A percentile compares a stretch with the other conserved stretches of the same genome.
These are phyloP conservation scores for Heliconius melpomene DNA, from an alignment of 1,140 invertebrate genomes.

Conservation along the genomic window DNA sequence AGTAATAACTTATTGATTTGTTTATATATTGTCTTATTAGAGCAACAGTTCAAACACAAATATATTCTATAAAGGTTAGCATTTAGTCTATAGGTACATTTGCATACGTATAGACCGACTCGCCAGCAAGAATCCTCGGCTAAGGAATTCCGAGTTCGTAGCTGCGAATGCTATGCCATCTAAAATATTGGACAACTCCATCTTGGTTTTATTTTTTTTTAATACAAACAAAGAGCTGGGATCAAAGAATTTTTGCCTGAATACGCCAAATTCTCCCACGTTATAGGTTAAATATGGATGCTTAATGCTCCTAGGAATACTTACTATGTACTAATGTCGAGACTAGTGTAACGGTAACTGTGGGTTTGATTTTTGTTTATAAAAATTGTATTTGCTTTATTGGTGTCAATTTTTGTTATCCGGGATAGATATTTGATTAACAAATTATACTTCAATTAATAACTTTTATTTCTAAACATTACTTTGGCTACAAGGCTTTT, in stretches of 20 bases:
- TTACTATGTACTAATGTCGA: not conserved
- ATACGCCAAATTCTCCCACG: slow-evolving; percentile 56
- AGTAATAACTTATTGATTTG: too few species aligned
- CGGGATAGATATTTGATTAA: too few species aligned
- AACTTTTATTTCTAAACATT: too few species aligned
- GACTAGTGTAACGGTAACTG: too few species aligned
- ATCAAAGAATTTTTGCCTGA: slow-evolving; percentile 74
- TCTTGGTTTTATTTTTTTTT: slow-evolving; percentile 76
- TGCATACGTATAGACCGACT: not conserved
- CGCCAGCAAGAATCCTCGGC: slow-evolving; percentile 57
- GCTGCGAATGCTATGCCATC: slow-evolving; percentile 78
- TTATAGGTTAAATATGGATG: slow-evolving; percentile 23
- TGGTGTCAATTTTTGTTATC: too few species aligned
- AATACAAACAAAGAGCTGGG: slow-evolving; percentile 74
- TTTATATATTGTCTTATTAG: too few species aligned
- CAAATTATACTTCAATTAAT: too few species aligned
- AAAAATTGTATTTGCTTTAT: too few species aligned
- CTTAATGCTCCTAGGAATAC: not conserved
- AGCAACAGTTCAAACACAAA: not conserved
- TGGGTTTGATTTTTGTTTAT: too few species aligned
- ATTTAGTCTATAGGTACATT: not conserved
- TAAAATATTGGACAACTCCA: slow-evolving; percentile 81
- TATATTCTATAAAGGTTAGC: not conserved
- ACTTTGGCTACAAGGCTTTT: too few species aligned
- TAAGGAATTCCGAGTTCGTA: slow-evolving; percentile 74